Conservation (phyloP, 2,113 vertebrate species). For the Poecilia latipinna region DNA sequence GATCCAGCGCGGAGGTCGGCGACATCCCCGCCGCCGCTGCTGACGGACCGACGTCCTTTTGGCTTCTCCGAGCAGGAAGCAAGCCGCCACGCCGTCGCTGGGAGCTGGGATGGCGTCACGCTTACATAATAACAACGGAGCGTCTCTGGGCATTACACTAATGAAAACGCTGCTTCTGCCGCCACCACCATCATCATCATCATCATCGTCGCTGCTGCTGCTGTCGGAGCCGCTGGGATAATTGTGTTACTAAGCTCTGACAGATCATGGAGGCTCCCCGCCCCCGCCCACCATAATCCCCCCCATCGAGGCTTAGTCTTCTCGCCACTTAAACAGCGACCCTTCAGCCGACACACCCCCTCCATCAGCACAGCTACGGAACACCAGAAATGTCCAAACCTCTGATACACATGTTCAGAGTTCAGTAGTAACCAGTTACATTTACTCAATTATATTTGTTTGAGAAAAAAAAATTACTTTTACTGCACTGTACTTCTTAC, state of each 20-base stretch:
- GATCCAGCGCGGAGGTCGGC: neutral
- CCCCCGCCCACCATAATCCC: conserved; percentile 67
- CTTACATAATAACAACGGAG: conserved; percentile 83
- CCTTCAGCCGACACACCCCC: conserved; percentile 31
- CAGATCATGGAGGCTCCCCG: conserved; percentile 70
- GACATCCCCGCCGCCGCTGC: conserved; percentile 15
- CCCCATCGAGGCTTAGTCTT: conserved; percentile 62
- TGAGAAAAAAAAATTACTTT: too few relatives aligned
- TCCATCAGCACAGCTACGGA: neutral
- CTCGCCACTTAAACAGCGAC: conserved; percentile 58
- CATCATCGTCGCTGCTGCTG: neutral
- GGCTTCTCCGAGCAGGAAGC: conserved; percentile 54
- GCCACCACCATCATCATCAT: neutral
- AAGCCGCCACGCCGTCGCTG: conserved; percentile 64
- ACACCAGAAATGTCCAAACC: neutral
- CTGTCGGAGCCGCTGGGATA: conserved; percentile 73
- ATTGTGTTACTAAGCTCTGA: conserved; percentile 84
- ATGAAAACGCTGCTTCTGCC: conserved; percentile 84
- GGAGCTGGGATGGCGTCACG: conserved; percentile 66
- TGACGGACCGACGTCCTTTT: conserved; percentile 63
- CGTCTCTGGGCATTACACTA: conserved; percentile 88
- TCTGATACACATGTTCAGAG: neutral
- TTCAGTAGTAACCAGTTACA: too few relatives aligned
- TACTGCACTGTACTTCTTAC: too few relatives aligned
- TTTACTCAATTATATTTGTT: too few relatives aligned